Evolutionary conservation across 1,140 invertebrate genomes (phyloP).

Genomic region (Eumeta japonica): DNA sequence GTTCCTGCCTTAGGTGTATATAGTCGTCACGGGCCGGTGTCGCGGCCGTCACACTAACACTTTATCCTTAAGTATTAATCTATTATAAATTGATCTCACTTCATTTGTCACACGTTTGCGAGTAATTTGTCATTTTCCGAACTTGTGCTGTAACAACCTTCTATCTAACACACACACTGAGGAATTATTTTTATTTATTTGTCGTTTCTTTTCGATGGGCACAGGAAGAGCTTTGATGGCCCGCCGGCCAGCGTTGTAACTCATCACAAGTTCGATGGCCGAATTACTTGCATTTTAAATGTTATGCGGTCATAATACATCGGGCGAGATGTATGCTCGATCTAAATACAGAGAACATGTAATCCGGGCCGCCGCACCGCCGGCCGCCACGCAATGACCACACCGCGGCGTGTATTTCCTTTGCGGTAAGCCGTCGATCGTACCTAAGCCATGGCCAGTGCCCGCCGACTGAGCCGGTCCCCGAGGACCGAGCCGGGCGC

Average conservation of each 20-base stretch:
- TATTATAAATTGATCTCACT: constrained; percentile 53
- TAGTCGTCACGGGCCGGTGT: too few species aligned
- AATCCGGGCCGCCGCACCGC: background rate
- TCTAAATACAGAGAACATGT: too few species aligned
- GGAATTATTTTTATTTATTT: constrained; percentile 5
- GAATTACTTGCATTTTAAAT: constrained; percentile 3
- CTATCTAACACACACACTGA: too few species aligned
- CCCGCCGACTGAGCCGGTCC: too few species aligned
- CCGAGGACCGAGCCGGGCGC: too few species aligned
- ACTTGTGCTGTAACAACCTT: too few species aligned
- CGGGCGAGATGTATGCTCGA: too few species aligned
- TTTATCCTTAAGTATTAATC: constrained; percentile 54
- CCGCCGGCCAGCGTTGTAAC: too few species aligned
- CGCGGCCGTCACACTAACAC: constrained; percentile 39
- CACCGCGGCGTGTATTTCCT: too few species aligned
- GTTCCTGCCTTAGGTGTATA: too few species aligned
- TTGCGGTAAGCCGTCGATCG: constrained; percentile 2
- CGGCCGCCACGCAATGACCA: background rate
- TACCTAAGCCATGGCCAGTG: too few species aligned
- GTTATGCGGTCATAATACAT: constrained; percentile 3
- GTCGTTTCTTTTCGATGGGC: constrained; percentile 4
- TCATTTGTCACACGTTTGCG: constrained; percentile 39
- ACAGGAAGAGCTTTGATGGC: too few species aligned
- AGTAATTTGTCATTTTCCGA: constrained; percentile 40
- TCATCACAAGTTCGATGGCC: constrained; percentile 1